A percentile compares a stretch with the other conserved stretches of the same genome.
phyloP scores from a whole-genome alignment of 2,113 vertebrate species.

The Pampusana beccarii region DNA sequence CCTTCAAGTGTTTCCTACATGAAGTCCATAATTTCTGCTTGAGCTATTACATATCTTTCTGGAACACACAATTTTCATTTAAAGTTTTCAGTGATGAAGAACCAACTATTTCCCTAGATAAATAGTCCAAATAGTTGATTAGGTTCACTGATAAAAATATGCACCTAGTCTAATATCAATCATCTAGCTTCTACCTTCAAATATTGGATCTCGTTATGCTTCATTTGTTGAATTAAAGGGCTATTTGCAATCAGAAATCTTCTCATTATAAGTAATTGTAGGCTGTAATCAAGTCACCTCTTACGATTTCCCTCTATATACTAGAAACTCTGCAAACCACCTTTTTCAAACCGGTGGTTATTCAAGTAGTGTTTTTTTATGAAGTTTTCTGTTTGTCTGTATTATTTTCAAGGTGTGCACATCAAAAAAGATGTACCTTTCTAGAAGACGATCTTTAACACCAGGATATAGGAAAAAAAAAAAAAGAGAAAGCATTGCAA shows the following conservation, averaged over 20 bases:
- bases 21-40: slow-evolving; percentile 15
- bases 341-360: neutral
- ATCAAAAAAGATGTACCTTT: neutral
- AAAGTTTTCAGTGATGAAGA: slow-evolving; percentile 22
- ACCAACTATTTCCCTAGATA: neutral
- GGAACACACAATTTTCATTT: slow-evolving; percentile 28
- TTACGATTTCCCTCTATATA: neutral
- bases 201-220: slow-evolving; percentile 44
- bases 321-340: neutral
- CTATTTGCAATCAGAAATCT: slow-evolving; percentile 59
- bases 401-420: neutral
- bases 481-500: neutral
- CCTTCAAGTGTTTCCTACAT: neutral
- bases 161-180: slow-evolving; percentile 42
- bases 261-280: slow-evolving; percentile 37
- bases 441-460: neutral
- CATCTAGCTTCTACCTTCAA: slow-evolving; percentile 32
- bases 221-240: slow-evolving; percentile 62
- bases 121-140: slow-evolving; percentile 48
- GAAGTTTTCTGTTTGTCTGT: neutral
- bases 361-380: neutral
- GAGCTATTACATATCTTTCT: neutral
- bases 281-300: slow-evolving; percentile 40
- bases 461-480: neutral
- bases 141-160: slow-evolving; percentile 47